Base-by-base conservation (phyloP, 2,888 invertebrate genomes). In the Strigamia maritima region DNA sequence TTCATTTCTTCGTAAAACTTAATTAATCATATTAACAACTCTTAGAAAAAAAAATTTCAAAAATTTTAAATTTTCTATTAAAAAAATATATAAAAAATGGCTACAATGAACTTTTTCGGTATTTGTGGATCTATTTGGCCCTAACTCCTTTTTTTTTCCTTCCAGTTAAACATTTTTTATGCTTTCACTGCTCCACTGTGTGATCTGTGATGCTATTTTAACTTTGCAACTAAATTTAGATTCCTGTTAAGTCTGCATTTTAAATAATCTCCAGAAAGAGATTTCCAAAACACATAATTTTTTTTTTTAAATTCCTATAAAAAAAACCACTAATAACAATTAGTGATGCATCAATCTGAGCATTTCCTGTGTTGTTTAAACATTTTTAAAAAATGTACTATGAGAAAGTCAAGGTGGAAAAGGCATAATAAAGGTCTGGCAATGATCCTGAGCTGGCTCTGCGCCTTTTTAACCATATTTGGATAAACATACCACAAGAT, bases 401-500 rank as follows among this genome's bases (percentile, higher is more conserved):
- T n/a, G 16, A 16, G 24, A 60, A 60, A 60, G 60, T 60, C 60
- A 60, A 60, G 60, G 60, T 60, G 60, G 60, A 60, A 54, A 16
- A n/a, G 4, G 14, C 54, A 60, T 60, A 24, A 4, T 60, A 22
- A n/a, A 19, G 60, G 60, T 60, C 60, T 60, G 60, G 60, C 60
- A 60, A 10, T 60, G 60, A 60, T 60, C 60, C 60, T 60, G 60
- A 24, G 60, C 60, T 60, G 60, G 60, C 60, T 60, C 60, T 60
- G 60, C 19, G 60, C 60, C 60, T 60, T 60, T 60, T 60, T 60
- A 19, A 60, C 60, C 60, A 60, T 60, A 60, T 60, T 24, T 60
- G 60, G 60, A 60, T 60, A 24, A 60, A 60, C 60, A 60, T 60
- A 60, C 60, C 60, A 60, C 60, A 14, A 60, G 60, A 60, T 60